Evolutionary conservation across 2,888 invertebrate species (phyloP).

Genomic region (Chorisops tibialis): DNA sequence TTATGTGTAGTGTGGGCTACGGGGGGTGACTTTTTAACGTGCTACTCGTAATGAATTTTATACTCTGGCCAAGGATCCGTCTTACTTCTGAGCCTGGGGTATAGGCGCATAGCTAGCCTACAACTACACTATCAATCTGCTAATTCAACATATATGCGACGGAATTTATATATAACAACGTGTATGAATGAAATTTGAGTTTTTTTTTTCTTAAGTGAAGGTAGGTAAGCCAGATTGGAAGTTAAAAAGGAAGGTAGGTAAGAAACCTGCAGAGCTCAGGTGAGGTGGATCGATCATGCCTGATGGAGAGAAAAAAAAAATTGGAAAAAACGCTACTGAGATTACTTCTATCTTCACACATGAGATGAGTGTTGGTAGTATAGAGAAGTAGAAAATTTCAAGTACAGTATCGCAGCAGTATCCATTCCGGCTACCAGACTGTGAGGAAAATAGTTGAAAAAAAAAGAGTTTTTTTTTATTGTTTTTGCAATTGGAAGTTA

Average conservation of each 20-base stretch:
- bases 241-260: slow-evolving; percentile 3
- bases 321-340: slow-evolving; percentile 21
- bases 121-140: too few species aligned
- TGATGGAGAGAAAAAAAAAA: background rate
- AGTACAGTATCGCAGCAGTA: slow-evolving; percentile 16
- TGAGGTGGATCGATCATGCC: slow-evolving; percentile 16
- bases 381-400: slow-evolving; percentile 8
- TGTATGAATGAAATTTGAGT: too few species aligned
- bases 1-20: slow-evolving; percentile 1
- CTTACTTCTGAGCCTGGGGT: too few species aligned
- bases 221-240: slow-evolving; percentile 7
- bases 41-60: slow-evolving; percentile 23
- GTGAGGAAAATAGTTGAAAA: too few species aligned
- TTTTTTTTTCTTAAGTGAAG: background rate
- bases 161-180: too few species aligned
- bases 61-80: background rate
- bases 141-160: too few species aligned
- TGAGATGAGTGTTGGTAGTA: background rate
- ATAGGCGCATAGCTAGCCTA: too few species aligned
- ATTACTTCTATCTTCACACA: slow-evolving; percentile 9
- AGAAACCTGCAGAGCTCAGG: slow-evolving; percentile 15
- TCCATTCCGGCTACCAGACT: slow-evolving; percentile 12
- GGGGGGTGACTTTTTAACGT: background rate
- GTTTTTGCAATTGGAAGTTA: too few species aligned
- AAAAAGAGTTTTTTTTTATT: too few species aligned